Evolutionary conservation across 2,797 vertebrate species (phyloP), one percentile per base, ranked within the genome.

Genomic region (Hoplostethus mediterraneus): DNA sequence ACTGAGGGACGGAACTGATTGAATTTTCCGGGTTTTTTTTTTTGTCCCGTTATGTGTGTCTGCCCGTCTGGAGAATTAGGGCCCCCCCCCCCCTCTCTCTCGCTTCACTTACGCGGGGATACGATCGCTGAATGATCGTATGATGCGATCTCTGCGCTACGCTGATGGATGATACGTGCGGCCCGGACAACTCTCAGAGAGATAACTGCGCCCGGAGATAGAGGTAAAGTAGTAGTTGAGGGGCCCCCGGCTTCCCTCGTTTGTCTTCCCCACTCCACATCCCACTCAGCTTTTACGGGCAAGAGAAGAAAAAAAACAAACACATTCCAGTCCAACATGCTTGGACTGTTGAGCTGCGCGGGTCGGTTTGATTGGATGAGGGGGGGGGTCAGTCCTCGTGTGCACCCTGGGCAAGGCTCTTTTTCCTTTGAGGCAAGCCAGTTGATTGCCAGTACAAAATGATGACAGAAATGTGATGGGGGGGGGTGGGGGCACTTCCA

Each of bases 131-230:
- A 10, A 21, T 70, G 77, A 84, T 73, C 76, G 67, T 45, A 3
- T 54, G 75, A 79, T 62, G 78, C 68, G 53, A 78, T 79, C 68
- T 77, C 68, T 51, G 58, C 52, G 60, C 71, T 16, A 49, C 10
- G 0, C 36, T 31, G 5, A 56, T 44, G 33, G 71, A 80, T 79
- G 81, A 83, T 62, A 71, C 71, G 54, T 13, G 17, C 52, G 17
- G 69, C 88, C 79, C 79, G 67, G 76, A 82, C 73, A 64, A 28
- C 64, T 75, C 73, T 80, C 80, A 76, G 68, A 88, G 60, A 80
- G 78, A 88, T 79, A 83, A 77, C 56, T 10, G 60, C n/a, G 51
- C 12, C 0, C 30, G 57, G 42, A 81, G 72, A 86, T 76, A 57
- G 70, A 33, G 69, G 63, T 67, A 71, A 79, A 85, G 66, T 38